Evolutionary conservation across 2,797 vertebrate species (phyloP), one percentile per base, ranked within the genome.

Genomic region (Chloroceryle amazona): DNA sequence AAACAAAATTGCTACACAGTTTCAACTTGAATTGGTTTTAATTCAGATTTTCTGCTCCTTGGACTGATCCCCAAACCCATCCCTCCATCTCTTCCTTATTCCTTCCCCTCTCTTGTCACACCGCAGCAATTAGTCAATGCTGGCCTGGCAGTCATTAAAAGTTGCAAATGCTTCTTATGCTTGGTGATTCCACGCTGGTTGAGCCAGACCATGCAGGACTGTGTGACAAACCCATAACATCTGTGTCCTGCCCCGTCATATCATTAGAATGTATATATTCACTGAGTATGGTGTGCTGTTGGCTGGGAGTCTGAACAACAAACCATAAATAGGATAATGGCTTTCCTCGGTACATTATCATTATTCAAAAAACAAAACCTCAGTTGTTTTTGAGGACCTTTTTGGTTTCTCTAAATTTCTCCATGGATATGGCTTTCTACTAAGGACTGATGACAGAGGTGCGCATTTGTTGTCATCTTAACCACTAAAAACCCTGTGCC

Each of bases 291-390:
- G 90, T 91, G 75, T 0, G 0, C 63, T 85, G 83, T 29, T 96
- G 93, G 95, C 94, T 76, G 72, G 81, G 85, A 95, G 72, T 90
- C 96, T 88, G 89, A 95, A 92, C 82, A 95, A 94, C 95, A 96
- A 96, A 94, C 96, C 75, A 68, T 89, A 65, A 86, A 89, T 81
- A 82, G 67, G 74, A 92, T 72, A 96, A 75, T 89, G 79, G 37
- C 74, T 91, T 93, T 83, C 84, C 75, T 86, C 83, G 49, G 44
- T 78, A 92, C 51, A 70, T 72, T 71, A 89, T 85, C 65, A 81
- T 95, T 68, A 82, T 92, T 97, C 93, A 75, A 47, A 61, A 95
- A 73, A 92, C 79, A 92, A 88, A 95, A 81, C 89, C 82, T 94
- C 89, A 86, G 70, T 91, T 83, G 61, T 63, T 94, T 95, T 85